A percentile compares a stretch with the other conserved stretches of the same genome.
Evolutionary conservation across 2,797 vertebrate species (phyloP).

Genomic region (Streptopelia turtur): DNA sequence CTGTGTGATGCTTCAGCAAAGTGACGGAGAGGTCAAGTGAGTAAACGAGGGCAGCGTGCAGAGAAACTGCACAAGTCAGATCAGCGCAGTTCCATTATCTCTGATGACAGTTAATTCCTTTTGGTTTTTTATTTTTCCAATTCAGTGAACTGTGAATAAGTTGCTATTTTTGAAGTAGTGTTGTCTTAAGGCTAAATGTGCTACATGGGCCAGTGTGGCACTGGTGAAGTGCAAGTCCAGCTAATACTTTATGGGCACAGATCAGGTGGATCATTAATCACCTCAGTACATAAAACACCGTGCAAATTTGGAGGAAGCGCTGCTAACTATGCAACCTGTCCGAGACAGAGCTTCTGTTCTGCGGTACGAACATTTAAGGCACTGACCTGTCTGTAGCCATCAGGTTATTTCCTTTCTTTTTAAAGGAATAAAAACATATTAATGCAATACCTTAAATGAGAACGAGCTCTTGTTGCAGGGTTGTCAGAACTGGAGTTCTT

Average conservation of each 20-base stretch:
- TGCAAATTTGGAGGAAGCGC: constrained; percentile 47
- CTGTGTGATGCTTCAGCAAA: constrained; percentile 33
- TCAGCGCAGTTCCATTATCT: constrained; percentile 22
- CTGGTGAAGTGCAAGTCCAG: constrained; percentile 6
- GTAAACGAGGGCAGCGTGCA: not conserved
- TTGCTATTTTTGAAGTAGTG: not conserved
- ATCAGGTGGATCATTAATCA: not conserved
- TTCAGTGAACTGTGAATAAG: constrained; percentile 40
- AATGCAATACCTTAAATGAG: constrained; percentile 41
- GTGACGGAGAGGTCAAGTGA: not conserved
- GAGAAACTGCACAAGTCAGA: not conserved
- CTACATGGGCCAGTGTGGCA: not conserved
- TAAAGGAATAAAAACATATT: constrained; percentile 63
- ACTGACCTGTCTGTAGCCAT: constrained; percentile 62
- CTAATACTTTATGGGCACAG: constrained; percentile 11
- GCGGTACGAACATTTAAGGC: constrained; percentile 24
- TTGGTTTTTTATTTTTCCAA: not conserved
- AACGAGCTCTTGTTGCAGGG: not conserved
- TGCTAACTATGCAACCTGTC: constrained; percentile 71
- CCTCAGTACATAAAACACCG: not conserved
- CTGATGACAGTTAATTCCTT: not conserved
- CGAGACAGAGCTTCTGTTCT: constrained; percentile 49
- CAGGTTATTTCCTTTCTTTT: constrained; percentile 70
- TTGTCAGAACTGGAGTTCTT: not conserved
- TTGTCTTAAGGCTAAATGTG: constrained; percentile 23